phyloP scores from a whole-genome alignment of 2,797 vertebrate species.

The Anabacerthia variegaticeps region DNA sequence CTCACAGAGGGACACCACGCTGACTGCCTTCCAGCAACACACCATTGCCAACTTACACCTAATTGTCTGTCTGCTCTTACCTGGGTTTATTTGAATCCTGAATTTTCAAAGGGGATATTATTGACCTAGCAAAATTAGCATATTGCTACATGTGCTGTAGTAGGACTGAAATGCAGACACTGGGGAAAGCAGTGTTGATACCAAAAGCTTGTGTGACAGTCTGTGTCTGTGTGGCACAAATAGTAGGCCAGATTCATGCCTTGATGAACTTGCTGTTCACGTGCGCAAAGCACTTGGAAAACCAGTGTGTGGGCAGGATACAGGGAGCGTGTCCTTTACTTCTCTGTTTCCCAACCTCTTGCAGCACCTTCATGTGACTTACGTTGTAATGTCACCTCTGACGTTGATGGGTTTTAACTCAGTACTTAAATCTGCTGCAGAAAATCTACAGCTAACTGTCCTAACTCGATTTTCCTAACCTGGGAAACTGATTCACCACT shows the following conservation, averaged over 20 bases:
- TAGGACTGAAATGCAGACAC: background rate
- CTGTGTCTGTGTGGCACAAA: background rate
- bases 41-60: background rate
- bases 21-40: background rate
- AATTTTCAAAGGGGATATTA: background rate
- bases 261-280: background rate
- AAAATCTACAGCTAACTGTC: background rate
- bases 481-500: background rate
- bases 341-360: background rate
- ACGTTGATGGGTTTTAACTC: background rate
- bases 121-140: background rate
- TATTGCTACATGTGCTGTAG: background rate
- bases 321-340: background rate
- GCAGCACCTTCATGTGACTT: background rate
- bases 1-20: background rate
- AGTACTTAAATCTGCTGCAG: background rate
- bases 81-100: background rate
- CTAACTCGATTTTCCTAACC: constrained; percentile 10
- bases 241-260: background rate
- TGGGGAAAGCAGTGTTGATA: background rate
- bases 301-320: background rate
- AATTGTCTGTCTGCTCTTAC: background rate
- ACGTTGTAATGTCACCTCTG: background rate
- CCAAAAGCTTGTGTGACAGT: background rate
- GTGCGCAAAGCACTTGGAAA: background rate